Percentiles rank a stretch among this genome's conserved stretches.
These are phyloP conservation scores for Notolepis coatsorum DNA, from an alignment of 2,797 vertebrate genomes.

Conservation along the genomic window DNA sequence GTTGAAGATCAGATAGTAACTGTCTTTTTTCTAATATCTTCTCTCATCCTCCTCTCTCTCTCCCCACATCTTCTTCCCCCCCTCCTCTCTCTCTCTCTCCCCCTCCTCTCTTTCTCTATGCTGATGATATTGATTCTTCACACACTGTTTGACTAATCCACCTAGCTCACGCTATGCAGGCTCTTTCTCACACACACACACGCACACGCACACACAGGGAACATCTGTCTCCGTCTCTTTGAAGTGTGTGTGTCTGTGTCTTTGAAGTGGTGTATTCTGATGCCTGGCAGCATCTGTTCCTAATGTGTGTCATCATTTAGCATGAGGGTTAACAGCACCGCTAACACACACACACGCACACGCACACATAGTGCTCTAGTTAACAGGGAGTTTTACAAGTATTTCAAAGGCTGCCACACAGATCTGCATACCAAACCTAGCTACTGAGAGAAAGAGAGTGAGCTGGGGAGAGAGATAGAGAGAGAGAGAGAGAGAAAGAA, in stretches of 20 bases:
- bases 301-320: too few relatives aligned
- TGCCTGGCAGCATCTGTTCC: too few relatives aligned
- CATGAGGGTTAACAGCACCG: constrained; percentile 12
- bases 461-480: not conserved
- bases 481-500: too few relatives aligned
- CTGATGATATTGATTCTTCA: constrained; percentile 49
- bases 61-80: too few relatives aligned
- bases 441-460: not conserved
- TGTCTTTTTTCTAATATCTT: too few relatives aligned
- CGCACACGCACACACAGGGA: too few relatives aligned
- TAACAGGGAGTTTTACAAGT: constrained; percentile 33
- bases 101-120: not conserved
- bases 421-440: too few relatives aligned
- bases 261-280: constrained; percentile 58
- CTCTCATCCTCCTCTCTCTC: not conserved
- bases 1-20: too few relatives aligned
- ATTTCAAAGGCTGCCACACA: constrained; percentile 29
- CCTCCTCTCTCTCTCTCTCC: not conserved
- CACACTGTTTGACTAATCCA: constrained; percentile 44
- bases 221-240: constrained; percentile 43
- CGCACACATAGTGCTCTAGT: constrained; percentile 34
- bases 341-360: constrained; percentile 16
- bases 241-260: constrained; percentile 24
- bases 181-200: too few relatives aligned
- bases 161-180: not conserved